Base-by-base conservation (phyloP, 2,113 vertebrate genomes). In the Platycercus adscitus region DNA sequence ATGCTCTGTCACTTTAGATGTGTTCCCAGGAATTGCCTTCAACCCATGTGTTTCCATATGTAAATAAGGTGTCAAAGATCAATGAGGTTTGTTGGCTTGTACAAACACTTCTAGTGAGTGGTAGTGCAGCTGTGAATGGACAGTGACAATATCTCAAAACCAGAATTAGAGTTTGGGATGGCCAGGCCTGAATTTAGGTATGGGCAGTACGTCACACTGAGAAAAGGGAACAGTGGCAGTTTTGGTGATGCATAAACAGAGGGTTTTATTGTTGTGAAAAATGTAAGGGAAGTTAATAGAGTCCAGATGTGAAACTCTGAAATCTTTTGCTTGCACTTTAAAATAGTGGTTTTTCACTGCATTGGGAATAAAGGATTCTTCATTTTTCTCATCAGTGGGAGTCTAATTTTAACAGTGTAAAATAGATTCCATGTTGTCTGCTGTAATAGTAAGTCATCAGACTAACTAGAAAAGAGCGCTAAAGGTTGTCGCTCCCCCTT, bases 401-500 rank as follows among this genome's bases (percentile, higher is more conserved):
- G 35, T 14, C 15, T 19, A 20, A 10, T 77, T 71, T 43, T 39
- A 78, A 49, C 29, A 60, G 33, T 3, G 0, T 35, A 20, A 43
- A 44, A n/a, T 79, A 43, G 20, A 29, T 46, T 70, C 61, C 1
- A 1, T 65, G 17, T 49, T 88, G 61, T 76, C 56, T 71, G 35
- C n/a, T 72, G 0, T 33, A 28, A 28, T 63, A 75, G 31, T 68
- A 72, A 86, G 33, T 73, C 23, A 72, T 88, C 43, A 50, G 76
- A 58, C n/a, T 86, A 86, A 90, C 50, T 68, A 60, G 64, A 68
- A 88, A 71, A 85, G 80, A 88, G 12, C 35, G 9, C 64, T 19
- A 68, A 53, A 68, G 55, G 53, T 88, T 97, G 95, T 96, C 95
- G 37, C 18, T 78, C 65, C 17, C 18, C 39, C 41, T 95, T 72